Evolutionary conservation across 2,113 vertebrate species (phyloP).

Genomic region (Phaethornis superciliosus): DNA sequence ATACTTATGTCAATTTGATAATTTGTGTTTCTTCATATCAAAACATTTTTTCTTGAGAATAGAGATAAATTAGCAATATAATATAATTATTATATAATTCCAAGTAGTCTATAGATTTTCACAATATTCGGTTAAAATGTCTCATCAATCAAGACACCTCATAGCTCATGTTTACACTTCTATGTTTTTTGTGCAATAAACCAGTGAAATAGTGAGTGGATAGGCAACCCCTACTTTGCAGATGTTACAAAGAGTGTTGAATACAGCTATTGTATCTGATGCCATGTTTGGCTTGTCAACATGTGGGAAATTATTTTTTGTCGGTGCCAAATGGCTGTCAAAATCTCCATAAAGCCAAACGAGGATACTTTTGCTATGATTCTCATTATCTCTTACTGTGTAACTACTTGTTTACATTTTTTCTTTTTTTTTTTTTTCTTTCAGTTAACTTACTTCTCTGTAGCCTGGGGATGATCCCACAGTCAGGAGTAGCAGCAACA

Average conservation of each 20-base stretch:
- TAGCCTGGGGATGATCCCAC: background rate
- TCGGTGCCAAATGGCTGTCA: background rate
- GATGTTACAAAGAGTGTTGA: background rate
- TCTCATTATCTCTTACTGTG: background rate
- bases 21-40: background rate
- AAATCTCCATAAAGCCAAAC: background rate
- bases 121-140: background rate
- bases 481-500: background rate
- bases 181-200: background rate
- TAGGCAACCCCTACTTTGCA: background rate
- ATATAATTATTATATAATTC: background rate
- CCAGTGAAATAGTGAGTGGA: background rate
- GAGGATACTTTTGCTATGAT: background rate
- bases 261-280: background rate
- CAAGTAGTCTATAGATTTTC: background rate
- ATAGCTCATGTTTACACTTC: background rate
- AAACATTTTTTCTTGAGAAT: background rate
- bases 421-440: background rate
- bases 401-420: background rate
- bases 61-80: background rate
- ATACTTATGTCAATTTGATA: background rate
- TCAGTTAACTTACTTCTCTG: background rate
- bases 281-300: background rate
- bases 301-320: background rate
- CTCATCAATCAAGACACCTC: background rate